Conservation (phyloP, 1,140 invertebrate species). For the Paracyclopina nana region DNA sequence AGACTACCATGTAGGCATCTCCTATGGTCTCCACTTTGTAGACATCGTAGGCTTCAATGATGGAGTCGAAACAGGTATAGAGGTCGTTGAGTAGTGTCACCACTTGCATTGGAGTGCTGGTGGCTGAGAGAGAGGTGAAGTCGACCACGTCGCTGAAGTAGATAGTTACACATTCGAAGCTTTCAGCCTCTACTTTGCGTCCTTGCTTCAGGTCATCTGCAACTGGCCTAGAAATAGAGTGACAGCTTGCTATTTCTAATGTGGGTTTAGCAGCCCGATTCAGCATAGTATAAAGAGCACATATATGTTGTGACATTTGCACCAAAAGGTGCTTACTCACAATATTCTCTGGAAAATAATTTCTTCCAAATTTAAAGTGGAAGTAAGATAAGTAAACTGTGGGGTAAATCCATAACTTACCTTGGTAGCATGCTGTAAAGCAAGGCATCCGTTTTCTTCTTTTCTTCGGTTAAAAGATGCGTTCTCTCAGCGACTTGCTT, state of each 20-base stretch:
- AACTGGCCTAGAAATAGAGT: too few relatives aligned
- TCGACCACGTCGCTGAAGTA: background rate
- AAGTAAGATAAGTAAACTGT: too few relatives aligned
- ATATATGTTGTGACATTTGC: too few relatives aligned
- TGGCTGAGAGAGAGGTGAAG: background rate
- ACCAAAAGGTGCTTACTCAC: too few relatives aligned
- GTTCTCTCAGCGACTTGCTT: constrained; percentile 77
- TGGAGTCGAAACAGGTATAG: background rate
- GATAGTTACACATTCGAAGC: background rate
- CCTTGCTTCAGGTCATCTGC: constrained; percentile 66
- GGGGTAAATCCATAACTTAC: constrained; percentile 75
- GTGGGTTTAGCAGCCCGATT: too few relatives aligned
- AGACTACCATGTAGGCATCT: background rate
- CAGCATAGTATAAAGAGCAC: too few relatives aligned
- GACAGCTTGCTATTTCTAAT: too few relatives aligned
- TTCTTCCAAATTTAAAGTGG: too few relatives aligned
- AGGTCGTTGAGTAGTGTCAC: background rate
- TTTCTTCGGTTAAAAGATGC: constrained; percentile 79
- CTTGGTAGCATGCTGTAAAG: constrained; percentile 83
- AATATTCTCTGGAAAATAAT: too few relatives aligned
- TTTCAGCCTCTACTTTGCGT: background rate
- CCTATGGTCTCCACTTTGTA: background rate
- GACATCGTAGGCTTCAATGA: background rate
- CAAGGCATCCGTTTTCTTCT: constrained; percentile 87
- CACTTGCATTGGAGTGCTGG: background rate